Evolutionary conservation across 2,888 invertebrate genomes (phyloP).

Genomic region (Drosophila helvetica): DNA sequence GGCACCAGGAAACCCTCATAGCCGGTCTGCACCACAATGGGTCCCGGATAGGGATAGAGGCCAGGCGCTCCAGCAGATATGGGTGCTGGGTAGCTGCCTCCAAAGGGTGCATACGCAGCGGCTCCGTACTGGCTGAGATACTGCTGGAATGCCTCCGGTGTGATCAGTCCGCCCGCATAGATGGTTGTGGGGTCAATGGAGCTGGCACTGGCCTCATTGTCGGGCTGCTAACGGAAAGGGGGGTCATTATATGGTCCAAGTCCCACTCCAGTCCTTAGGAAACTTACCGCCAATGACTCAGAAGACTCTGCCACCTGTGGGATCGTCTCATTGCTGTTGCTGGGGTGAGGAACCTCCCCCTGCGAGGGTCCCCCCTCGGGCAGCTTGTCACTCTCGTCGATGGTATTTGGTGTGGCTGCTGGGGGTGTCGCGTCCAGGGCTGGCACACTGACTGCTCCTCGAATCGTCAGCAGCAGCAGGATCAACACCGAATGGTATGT

Average conservation of each 20-base stretch:
- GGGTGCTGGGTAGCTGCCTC: conserved; percentile 64
- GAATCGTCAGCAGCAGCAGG: conserved; percentile 41
- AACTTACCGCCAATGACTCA: conserved; percentile 53
- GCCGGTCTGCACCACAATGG: conserved; percentile 83
- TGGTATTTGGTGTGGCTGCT: conserved; percentile 44
- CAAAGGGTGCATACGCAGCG: conserved; percentile 59
- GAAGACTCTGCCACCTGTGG: conserved; percentile 14
- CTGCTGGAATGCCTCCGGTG: conserved; percentile 82
- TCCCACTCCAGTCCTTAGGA: not conserved
- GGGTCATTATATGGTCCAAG: not conserved
- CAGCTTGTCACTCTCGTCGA: conserved; percentile 63
- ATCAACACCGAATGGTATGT: conserved; percentile 37
- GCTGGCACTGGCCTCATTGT: conserved; percentile 68
- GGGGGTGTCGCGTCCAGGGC: conserved; percentile 53
- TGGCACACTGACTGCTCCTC: conserved; percentile 41
- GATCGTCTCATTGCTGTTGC: conserved; percentile 16
- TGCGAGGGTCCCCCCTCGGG: conserved; percentile 36
- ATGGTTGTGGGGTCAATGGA: conserved; percentile 75
- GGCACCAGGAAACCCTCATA: conserved; percentile 84
- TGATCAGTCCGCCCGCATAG: conserved; percentile 75
- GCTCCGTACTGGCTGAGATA: conserved; percentile 81
- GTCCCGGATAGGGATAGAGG: conserved; percentile 76
- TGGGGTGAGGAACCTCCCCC: conserved; percentile 3
- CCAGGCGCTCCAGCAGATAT: conserved; percentile 52
- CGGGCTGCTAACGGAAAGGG: conserved; percentile 47